Base-by-base conservation (phyloP, 2,797 vertebrate species). In the Ctenosaura bakeri region DNA sequence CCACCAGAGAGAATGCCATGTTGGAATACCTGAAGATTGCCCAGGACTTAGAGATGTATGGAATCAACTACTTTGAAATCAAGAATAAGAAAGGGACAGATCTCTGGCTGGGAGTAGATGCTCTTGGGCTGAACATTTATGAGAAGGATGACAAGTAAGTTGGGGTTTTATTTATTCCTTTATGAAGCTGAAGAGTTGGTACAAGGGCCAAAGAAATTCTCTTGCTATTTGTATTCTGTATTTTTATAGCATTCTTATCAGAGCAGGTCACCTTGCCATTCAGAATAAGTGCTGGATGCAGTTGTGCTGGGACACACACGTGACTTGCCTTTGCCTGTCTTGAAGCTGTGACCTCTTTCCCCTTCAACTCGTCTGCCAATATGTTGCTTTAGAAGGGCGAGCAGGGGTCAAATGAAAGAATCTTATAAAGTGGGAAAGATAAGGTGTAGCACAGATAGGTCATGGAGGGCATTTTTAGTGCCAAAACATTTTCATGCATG, bases 61-160 rank as follows among this genome's bases (percentile, higher is more conserved):
- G 99, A 10, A 99, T 99, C 92, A 99, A 99, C 97, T 99, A 99
- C 93, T 99, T 99, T 80, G 98, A 99, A 94, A 99, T 99, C 94
- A 99, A 99, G 96, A 99, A 99, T 90, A 99, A 99, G 97, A 99
- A 99, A 95, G 99, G 99, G 88, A 99, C 98, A 2, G 98, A 99
- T 89, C 97, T 99, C 90, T 98, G 98, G 98, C 97, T 99, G 87
- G 99, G 99, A 26, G 99, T 99, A 29, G 99, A 99, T 81, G 98
- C 99, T 6, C 97, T 99, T 78, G 99, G 99, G 80, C 98, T 99
- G 66, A 99, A 99, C 92, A 99, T 99, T 95, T 99, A 99, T 54
- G 99, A 99, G 95, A 99, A 98, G 89, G 98, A 99, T 0, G 99
- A 99, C 96, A 99, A 98, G 99, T 99, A 97, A 98, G 98, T 83